Evolutionary conservation across 2,797 vertebrate genomes (phyloP).

Genomic region (Podarcis lilfordi): DNA sequence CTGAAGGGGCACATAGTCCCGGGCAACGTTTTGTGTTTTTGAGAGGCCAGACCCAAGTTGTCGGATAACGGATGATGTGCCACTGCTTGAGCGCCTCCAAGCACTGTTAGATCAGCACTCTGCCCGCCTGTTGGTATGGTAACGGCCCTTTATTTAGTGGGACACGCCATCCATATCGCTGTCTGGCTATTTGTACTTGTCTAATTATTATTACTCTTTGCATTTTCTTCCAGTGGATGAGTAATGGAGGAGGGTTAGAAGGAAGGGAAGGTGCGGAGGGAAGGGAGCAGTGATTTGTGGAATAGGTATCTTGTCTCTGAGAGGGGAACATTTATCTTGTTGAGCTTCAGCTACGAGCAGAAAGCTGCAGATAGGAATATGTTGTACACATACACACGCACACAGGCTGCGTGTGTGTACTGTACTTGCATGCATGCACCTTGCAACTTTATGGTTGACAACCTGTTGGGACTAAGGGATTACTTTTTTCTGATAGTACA

Average conservation of each 20-base stretch:
- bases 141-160: conserved; percentile 85
- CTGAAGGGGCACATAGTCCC: conserved; percentile 60
- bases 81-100: conserved; percentile 51
- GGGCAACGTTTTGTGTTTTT: conserved; percentile 36
- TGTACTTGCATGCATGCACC: not conserved
- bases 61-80: conserved; percentile 76
- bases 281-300: conserved; percentile 89
- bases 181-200: conserved; percentile 91
- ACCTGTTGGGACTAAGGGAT: not conserved
- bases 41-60: conserved; percentile 29
- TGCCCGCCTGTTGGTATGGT: conserved; percentile 77
- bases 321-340: conserved; percentile 89
- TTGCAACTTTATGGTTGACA: not conserved
- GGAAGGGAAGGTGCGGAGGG: conserved; percentile 80
- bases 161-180: conserved; percentile 80
- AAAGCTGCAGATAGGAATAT: conserved; percentile 81
- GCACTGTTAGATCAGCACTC: conserved; percentile 58
- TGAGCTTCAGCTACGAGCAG: conserved; percentile 72
- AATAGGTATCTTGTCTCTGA: conserved; percentile 88
- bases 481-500: not conserved
- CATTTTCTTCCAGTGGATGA: conserved; percentile 89
- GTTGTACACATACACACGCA: accelerated
- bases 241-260: conserved; percentile 86
- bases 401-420: not conserved
- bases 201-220: conserved; percentile 93